A percentile compares a stretch with the other conserved stretches of the same genome.
phyloP scores from a whole-genome alignment of 2,888 invertebrate species.

The Tenthredo notha region DNA sequence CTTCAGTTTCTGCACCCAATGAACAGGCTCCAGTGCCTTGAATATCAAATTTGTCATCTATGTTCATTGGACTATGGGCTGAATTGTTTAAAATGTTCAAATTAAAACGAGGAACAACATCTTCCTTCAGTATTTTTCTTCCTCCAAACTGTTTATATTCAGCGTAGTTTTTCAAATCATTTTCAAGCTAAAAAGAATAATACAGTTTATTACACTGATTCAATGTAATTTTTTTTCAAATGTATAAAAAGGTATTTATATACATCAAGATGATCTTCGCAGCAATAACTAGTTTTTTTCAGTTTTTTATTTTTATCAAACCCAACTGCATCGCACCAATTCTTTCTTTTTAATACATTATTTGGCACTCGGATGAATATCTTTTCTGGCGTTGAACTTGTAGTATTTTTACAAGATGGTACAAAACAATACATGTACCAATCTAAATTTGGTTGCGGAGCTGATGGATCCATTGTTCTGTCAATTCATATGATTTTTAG shows the following conservation, averaged over 20 bases:
- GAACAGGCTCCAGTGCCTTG: conserved; percentile 15
- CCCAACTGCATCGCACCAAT: conserved; percentile 29
- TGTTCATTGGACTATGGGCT: background rate
- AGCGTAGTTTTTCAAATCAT: conserved; percentile 17
- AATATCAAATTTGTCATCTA: conserved; percentile 18
- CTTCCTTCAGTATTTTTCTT: conserved; percentile 27
- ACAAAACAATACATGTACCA: conserved; percentile 35
- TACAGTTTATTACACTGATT: conserved; percentile 20
- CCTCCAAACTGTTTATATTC: conserved; percentile 27
- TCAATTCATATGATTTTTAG: conserved; percentile 6
- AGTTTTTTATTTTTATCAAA: conserved; percentile 30
- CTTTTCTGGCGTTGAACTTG: conserved; percentile 29
- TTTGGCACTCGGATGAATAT: conserved; percentile 22
- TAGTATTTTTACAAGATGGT: conserved; percentile 21
- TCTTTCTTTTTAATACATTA: conserved; percentile 12
- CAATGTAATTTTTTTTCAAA: conserved; percentile 2
- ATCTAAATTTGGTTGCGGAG: conserved; percentile 19
- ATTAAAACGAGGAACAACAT: conserved; percentile 16
- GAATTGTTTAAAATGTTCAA: conserved; percentile 32
- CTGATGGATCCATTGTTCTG: conserved; percentile 37
- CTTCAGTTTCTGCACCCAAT: background rate
- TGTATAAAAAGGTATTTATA: conserved; percentile 8
- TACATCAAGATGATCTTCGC: conserved; percentile 26
- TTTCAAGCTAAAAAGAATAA: conserved; percentile 14
- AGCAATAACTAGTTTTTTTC: conserved; percentile 34